phyloP scores from a whole-genome alignment of 2,888 invertebrate species.

The Congeria kusceri region DNA sequence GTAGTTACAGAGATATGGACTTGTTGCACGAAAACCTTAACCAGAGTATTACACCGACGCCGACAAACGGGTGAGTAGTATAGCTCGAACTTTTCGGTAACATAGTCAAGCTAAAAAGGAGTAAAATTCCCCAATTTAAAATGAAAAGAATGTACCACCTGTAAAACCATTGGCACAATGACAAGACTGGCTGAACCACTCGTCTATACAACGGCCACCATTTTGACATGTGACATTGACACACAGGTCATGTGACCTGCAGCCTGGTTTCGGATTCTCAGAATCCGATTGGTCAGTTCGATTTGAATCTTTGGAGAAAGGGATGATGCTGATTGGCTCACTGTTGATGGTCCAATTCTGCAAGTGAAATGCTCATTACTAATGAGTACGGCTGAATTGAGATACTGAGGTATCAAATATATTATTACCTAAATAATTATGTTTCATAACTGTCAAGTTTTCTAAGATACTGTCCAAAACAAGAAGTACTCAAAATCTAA shows the following conservation, averaged over 20 bases:
- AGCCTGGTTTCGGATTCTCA: constrained; percentile 71
- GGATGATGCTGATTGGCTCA: constrained; percentile 65
- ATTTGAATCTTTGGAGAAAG: constrained; percentile 19
- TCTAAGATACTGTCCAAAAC: too few relatives aligned
- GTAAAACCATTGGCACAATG: constrained; percentile 73
- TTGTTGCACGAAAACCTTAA: too few relatives aligned
- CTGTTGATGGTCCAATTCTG: constrained; percentile 77
- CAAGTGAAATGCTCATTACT: constrained; percentile 2
- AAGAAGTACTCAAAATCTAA: too few relatives aligned
- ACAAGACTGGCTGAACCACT: constrained; percentile 77
- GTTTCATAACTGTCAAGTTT: too few relatives aligned
- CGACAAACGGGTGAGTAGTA: too few relatives aligned
- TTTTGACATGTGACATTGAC: constrained; percentile 88
- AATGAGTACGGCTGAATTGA: too few relatives aligned
- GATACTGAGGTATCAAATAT: too few relatives aligned
- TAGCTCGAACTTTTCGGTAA: too few relatives aligned
- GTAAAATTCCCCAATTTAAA: not conserved
- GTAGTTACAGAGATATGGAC: too few relatives aligned
- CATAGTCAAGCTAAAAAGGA: not conserved
- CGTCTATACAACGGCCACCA: constrained; percentile 80
- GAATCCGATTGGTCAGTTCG: constrained; percentile 5
- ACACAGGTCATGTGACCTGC: constrained; percentile 94
- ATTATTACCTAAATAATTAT: too few relatives aligned
- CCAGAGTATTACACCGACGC: too few relatives aligned
- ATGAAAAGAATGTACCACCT: constrained; percentile 43